A percentile compares a stretch with the other conserved stretches of the same genome.
Evolutionary conservation across 2,888 invertebrate species (phyloP).

Genomic region (Ommatoiulus sabulosus): DNA sequence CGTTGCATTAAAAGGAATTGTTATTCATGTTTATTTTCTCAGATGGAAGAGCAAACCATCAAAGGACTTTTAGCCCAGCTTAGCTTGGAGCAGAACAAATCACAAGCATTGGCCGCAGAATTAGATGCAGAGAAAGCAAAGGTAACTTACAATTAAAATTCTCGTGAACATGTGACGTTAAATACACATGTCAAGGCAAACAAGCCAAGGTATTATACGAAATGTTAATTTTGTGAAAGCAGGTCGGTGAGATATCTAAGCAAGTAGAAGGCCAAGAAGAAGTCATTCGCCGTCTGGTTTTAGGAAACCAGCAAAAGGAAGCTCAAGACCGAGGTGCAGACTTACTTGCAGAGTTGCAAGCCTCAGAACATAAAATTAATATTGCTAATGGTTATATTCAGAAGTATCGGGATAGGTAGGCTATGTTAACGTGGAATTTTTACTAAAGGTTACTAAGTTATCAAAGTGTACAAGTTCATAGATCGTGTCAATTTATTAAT

Average conservation of each 20-base stretch:
- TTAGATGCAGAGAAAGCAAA: background rate
- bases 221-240: background rate
- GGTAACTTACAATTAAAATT: background rate
- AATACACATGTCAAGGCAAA: background rate
- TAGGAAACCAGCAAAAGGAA: background rate
- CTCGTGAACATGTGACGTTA: background rate
- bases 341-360: conserved; percentile 3
- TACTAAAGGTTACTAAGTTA: background rate
- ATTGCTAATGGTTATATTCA: conserved; percentile 30
- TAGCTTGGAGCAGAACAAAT: conserved; percentile 35
- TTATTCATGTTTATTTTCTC: background rate
- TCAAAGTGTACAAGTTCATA: background rate
- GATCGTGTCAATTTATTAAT: background rate
- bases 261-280: conserved; percentile 53
- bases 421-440: background rate
- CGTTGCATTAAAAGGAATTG: background rate
- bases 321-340: background rate
- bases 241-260: background rate
- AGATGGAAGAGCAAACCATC: conserved; percentile 37
- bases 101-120: background rate
- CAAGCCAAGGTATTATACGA: background rate
- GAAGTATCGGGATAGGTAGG: conserved; percentile 44
- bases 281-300: conserved; percentile 49
- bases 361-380: conserved; percentile 20
- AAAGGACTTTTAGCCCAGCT: conserved; percentile 41